phyloP scores from a whole-genome alignment of 2,797 vertebrate genomes.

The Spatula clypeata region DNA sequence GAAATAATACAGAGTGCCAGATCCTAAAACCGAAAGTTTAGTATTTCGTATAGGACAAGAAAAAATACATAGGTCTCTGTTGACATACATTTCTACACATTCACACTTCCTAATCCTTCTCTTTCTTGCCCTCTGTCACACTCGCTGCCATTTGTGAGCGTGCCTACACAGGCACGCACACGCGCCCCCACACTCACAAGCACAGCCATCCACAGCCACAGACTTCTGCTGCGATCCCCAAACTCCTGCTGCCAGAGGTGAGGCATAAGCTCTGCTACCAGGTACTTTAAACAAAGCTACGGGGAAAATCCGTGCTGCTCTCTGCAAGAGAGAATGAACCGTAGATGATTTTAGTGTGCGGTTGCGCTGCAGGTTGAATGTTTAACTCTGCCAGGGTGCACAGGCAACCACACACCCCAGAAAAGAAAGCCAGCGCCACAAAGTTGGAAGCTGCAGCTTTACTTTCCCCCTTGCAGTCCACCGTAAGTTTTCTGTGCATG shows the following conservation, averaged over 20 bases:
- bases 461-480: conserved; percentile 23
- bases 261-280: conserved; percentile 40
- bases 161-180: not conserved
- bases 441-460: conserved; percentile 18
- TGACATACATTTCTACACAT: not conserved
- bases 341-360: not conserved
- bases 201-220: not conserved
- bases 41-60: conserved; percentile 38
- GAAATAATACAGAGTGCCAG: not conserved
- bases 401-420: not conserved
- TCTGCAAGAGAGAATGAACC: conserved; percentile 4
- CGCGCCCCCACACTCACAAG: not conserved
- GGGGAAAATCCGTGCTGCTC: conserved; percentile 33
- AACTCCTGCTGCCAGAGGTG: not conserved
- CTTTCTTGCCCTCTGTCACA: conserved; percentile 29
- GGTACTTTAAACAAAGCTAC: conserved; percentile 65
- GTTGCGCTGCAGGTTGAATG: conserved; percentile 11
- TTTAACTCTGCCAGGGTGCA: not conserved
- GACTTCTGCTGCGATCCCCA: conserved; percentile 38
- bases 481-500: not conserved
- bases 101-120: conserved; percentile 24
- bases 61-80: not conserved
- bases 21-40: not conserved
- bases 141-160: not conserved
- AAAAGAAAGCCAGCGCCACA: not conserved